Base-by-base conservation (phyloP, 2,113 vertebrate genomes). In the Myotis davidii region DNA sequence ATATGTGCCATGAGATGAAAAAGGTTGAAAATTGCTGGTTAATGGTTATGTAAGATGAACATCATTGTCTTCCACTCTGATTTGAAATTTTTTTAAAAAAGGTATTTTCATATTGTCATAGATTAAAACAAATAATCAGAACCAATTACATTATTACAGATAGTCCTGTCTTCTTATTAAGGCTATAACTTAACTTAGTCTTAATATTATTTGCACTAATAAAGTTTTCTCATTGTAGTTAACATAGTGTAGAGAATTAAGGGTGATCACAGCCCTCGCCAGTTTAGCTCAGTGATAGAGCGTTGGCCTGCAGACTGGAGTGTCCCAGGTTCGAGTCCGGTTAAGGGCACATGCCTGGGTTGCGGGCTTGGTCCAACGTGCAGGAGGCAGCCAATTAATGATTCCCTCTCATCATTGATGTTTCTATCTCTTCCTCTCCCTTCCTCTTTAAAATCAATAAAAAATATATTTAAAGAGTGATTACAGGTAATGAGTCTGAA, bases 201-300 rank as follows among this genome's bases (percentile, higher is more conserved):
- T 88, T 39, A 13, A 94, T 81, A 52, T 72, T 94, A 87, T 88
- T 92, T 87, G 13, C 13, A 69, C 77, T 88, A 91, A 27, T 85
- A 77, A 17, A 39, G 0, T 69, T 67, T 54, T 90, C 52, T 87
- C 16, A 86, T 39, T 73, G 37, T 48, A 39, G 16, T 59, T 76
- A 82, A 13, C 6, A 52, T 65, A 45, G 29, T 72, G 9, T 50
- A 65, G 29, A 85, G 8, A 67, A 72, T 50, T 81, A 87, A 78
- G 18, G 81, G 17, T 48, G 4, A 77, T 73, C 23, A 23, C 45
- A 45, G 45, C 45, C 45, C 45, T 45, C 45, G 45, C 45, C 10
- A 45, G 45, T 45, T 45, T 45, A 11, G 45, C 45, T 45, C 45
- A 45, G 45, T 45, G 45, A 11, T 45, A 45, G 45, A 45, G 45